phyloP scores from a whole-genome alignment of 2,888 invertebrate species.

The Acrobeloides nanus region DNA sequence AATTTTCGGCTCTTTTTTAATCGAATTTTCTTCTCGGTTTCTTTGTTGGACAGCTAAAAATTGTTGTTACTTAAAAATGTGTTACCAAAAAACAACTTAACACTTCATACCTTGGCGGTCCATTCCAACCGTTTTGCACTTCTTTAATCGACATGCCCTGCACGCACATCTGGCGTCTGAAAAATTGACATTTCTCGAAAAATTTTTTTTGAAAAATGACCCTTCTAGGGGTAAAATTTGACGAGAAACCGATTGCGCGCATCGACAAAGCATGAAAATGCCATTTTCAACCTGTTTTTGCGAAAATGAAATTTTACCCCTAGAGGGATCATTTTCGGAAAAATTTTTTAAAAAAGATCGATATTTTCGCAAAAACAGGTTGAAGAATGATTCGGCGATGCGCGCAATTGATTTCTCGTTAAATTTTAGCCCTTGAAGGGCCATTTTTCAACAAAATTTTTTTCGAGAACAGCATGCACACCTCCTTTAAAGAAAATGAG shows the following conservation, averaged over 20 bases:
- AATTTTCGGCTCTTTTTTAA: too few relatives aligned
- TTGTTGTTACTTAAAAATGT: too few relatives aligned
- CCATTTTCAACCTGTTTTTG: neutral
- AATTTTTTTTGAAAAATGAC: neutral
- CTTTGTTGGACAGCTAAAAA: constrained; percentile 19
- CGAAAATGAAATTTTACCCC: too few relatives aligned
- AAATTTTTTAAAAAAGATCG: too few relatives aligned
- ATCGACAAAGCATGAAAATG: neutral
- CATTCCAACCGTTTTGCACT: constrained; percentile 42
- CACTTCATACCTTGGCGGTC: constrained; percentile 26
- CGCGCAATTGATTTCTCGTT: too few relatives aligned
- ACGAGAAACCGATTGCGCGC: neutral
- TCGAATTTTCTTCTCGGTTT: constrained; percentile 12
- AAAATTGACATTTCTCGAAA: constrained; percentile 16
- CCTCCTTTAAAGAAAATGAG: too few relatives aligned
- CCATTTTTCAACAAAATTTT: too few relatives aligned
- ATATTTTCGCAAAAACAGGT: too few relatives aligned
- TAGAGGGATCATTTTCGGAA: too few relatives aligned
- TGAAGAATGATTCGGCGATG: too few relatives aligned
- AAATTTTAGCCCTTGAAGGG: too few relatives aligned
- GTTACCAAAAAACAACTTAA: neutral
- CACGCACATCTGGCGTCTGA: constrained; percentile 51
- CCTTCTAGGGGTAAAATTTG: neutral
- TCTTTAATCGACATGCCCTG: constrained; percentile 41
- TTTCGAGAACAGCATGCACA: too few relatives aligned